Conservation (phyloP, 2,113 vertebrate species). For the Vireo altiloquus region DNA sequence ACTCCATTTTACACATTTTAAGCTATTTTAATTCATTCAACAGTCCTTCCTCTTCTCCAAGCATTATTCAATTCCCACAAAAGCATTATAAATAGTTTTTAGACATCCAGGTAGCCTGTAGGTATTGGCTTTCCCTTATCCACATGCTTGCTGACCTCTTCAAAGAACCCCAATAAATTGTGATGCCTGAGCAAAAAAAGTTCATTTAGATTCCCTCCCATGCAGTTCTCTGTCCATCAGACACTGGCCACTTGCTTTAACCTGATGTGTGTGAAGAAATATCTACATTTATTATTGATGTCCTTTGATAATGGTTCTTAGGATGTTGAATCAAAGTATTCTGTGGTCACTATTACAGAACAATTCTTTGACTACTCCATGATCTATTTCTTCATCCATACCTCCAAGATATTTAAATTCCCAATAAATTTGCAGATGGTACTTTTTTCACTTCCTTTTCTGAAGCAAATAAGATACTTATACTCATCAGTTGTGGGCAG, state of each 20-base stretch:
- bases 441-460: constrained; percentile 66
- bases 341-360: neutral
- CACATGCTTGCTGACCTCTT: neutral
- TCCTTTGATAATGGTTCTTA: neutral
- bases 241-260: neutral
- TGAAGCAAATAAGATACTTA: constrained; percentile 54
- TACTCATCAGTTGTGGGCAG: constrained; percentile 60
- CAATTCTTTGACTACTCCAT: neutral
- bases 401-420: constrained; percentile 35
- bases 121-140: neutral
- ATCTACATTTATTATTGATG: neutral
- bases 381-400: constrained; percentile 9
- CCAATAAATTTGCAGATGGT: constrained; percentile 63
- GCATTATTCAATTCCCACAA: neutral
- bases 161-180: neutral
- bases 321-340: neutral
- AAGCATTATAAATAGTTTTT: neutral
- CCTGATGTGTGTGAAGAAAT: neutral
- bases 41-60: neutral
- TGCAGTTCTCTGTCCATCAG: neutral
- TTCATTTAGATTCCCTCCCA: neutral
- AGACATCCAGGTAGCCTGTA: neutral
- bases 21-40: neutral
- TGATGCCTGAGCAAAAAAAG: neutral
- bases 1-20: neutral